A percentile compares a stretch with the other conserved stretches of the same genome.
Conservation (phyloP, 2,113 vertebrate genomes). For the Gasterosteus aculeatus region DNA sequence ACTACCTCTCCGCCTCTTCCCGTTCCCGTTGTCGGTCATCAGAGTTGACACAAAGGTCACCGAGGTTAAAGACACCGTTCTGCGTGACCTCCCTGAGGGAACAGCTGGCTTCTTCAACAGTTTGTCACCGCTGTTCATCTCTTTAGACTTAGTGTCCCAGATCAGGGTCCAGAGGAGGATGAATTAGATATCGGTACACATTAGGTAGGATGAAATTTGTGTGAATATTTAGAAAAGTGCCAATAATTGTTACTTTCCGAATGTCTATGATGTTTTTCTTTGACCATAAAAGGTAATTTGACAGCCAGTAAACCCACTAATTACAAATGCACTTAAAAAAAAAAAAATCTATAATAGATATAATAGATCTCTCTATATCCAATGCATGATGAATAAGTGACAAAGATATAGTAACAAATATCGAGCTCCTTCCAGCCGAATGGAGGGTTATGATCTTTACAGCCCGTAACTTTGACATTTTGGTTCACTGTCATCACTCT, state of each 20-base stretch:
- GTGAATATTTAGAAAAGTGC: not conserved
- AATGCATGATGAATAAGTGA: not conserved
- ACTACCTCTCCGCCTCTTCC: not conserved
- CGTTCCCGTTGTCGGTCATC: slow-evolving; percentile 3
- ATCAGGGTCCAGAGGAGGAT: not conserved
- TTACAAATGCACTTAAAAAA: not conserved
- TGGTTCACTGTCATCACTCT: too few species aligned
- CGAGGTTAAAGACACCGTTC: not conserved
- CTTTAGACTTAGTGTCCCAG: too few species aligned
- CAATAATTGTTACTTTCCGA: not conserved
- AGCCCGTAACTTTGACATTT: too few species aligned
- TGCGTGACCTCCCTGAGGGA: not conserved
- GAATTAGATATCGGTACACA: too few species aligned
- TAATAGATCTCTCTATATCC: too few species aligned
- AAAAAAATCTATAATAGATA: too few species aligned
- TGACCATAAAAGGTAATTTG: not conserved
- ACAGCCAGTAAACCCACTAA: not conserved
- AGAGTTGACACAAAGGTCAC: slow-evolving; percentile 41
- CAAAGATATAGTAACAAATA: too few species aligned
- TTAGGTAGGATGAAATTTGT: not conserved
- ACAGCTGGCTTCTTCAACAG: slow-evolving; percentile 19
- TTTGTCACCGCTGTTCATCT: not conserved
- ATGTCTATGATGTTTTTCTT: not conserved
- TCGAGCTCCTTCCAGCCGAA: too few species aligned
- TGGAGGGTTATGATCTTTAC: too few species aligned